Evolutionary conservation across 2,888 invertebrate genomes (phyloP).

Genomic region (Cantharis flavilabris): DNA sequence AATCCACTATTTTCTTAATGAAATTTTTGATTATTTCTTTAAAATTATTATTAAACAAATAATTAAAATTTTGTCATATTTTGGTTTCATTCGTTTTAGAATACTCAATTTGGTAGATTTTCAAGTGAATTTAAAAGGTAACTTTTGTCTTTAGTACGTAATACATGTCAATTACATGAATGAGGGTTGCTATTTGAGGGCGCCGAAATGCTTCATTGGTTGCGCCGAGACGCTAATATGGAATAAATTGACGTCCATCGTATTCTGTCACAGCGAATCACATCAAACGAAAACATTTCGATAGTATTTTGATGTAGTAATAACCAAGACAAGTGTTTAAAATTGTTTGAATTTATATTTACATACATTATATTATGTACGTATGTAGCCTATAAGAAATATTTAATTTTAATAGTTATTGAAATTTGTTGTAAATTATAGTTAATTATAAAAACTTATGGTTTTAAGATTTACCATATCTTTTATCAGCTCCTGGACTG

Average conservation of each 20-base stretch:
- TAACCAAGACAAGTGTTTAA: neutral
- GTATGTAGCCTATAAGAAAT: too few species aligned
- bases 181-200: conserved; percentile 36
- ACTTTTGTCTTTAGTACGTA: conserved; percentile 27
- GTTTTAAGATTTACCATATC: too few species aligned
- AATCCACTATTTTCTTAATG: neutral
- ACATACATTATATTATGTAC: neutral
- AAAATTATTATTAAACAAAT: neutral
- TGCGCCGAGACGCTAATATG: conserved; percentile 42
- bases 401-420: too few species aligned
- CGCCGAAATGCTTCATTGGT: conserved; percentile 44
- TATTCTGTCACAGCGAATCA: conserved; percentile 41
- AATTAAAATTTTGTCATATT: neutral
- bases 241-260: conserved; percentile 46
- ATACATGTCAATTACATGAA: conserved; percentile 39
- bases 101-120: neutral
- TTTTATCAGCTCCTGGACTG: too few species aligned
- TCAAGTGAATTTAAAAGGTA: conserved; percentile 14
- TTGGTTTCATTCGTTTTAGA: neutral
- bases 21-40: neutral
- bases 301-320: neutral
- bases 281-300: conserved; percentile 28
- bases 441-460: too few species aligned
- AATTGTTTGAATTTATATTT: neutral
- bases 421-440: too few species aligned